Evolutionary conservation across 2,797 vertebrate species (phyloP).

Genomic region (Lemur catta): DNA sequence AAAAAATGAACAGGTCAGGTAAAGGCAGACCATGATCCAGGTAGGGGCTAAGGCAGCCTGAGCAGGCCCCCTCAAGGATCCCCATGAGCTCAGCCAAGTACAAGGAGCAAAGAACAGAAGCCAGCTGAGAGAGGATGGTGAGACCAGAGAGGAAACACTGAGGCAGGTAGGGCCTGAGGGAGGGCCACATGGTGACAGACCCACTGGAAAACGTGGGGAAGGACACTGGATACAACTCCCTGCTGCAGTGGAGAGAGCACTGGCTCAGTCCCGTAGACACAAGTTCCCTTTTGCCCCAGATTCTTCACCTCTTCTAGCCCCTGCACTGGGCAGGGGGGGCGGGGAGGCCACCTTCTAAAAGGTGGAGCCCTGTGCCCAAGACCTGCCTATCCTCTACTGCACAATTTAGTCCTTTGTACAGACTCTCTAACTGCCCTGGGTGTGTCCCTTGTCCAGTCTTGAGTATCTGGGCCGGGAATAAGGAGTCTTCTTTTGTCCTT

Average conservation of each 20-base stretch:
- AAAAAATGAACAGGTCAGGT: background rate
- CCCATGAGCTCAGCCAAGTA: background rate
- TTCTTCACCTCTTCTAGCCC: background rate
- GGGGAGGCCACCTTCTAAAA: background rate
- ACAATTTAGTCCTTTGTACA: background rate
- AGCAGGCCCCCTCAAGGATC: background rate
- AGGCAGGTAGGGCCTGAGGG: background rate
- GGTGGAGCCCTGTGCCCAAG: background rate
- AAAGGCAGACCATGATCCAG: background rate
- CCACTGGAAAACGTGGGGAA: background rate
- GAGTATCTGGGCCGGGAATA: background rate
- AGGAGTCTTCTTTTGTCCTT: background rate
- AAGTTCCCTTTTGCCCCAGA: background rate
- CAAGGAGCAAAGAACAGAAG: background rate
- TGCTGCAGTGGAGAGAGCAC: no score
- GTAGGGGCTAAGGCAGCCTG: background rate
- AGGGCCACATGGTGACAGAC: background rate
- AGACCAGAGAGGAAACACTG: background rate
- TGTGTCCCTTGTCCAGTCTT: background rate
- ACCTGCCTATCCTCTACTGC: background rate
- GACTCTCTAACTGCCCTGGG: background rate
- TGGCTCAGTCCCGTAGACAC: background rate
- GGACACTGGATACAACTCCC: background rate
- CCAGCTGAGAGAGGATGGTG: background rate
- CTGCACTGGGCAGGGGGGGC: background rate